Base-by-base conservation (phyloP, 2,797 vertebrate species). In the Agapornis canus region DNA sequence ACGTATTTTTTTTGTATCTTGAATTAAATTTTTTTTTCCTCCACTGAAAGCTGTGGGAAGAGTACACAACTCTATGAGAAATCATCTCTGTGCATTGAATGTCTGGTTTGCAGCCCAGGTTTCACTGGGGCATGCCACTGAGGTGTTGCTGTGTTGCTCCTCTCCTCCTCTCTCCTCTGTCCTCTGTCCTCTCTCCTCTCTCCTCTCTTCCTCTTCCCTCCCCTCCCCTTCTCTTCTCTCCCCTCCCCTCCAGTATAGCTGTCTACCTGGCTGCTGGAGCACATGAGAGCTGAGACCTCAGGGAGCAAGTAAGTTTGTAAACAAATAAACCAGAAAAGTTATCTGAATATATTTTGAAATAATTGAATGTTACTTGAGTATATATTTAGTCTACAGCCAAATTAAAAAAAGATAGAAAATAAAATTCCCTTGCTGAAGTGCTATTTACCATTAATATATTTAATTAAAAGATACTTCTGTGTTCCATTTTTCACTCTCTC, bases 401-500 rank as follows among this genome's bases (percentile, higher is more conserved):
- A 94, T 92, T 91, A 65, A 81, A 90, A 94, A 93, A 95, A 86
- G n/a, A 35, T 35, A 82, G 31, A 93, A 92, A 89, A 73, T 65
- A 89, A 82, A 96, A 94, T 39, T 82, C 92, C 77, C 89, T 63
- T 57, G 54, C 60, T 76, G 59, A 80, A 86, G 81, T 92, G 61
- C 78, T 92, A 66, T 92, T 96, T 95, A 72, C 85, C 35, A 56
- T 77, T 94, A 96, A 96, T 83, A 61, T 96, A 89, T 92, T 97
- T 96, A 97, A 96, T 97, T 96, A 81, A 92, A 85, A 95, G 75
- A 87, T 93, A 92, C 61, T 96, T 78, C 51, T 95, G 69, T 97
- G 86, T 91, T 89, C 66, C 82, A 94, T 95, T 95, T 97, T 91
- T 93, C 87, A 90, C 92, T 96, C 92, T 96, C 84, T 90, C 70